Base-by-base conservation (phyloP, 2,113 vertebrate species). In the Elephantulus edwardii region DNA sequence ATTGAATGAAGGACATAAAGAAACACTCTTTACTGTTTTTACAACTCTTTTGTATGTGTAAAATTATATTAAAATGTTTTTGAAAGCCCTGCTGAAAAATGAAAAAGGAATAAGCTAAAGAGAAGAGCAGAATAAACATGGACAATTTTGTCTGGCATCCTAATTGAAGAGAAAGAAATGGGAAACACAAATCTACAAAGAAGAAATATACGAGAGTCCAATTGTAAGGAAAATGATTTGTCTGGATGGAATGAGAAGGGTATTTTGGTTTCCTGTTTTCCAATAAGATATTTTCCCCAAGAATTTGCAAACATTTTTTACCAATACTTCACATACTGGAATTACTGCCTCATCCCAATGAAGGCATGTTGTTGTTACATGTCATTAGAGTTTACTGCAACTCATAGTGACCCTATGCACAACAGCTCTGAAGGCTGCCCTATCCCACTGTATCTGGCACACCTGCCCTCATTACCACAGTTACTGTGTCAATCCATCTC, bases 1-100 rank as follows among this genome's bases (percentile, higher is more conserved):
- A 33, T 19, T 56, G 5, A n/a, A 38, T 48, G 38, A 70, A 35
- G 10, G 7, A 1, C n/a, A 30, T 68, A 68, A 66, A 54, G 17
- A 40, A 64, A 42, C 1, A 75, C n/a, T 38, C 30, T 38, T 4
- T 30, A 80, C 33, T 64, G 68, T 28, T 54, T 87, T 52, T 86
- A 58, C 7, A 91, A 68, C 33, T 62, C 40, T 78, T 93, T 66
- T 44, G 64, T 74, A 86, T 75, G 42, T 70, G 91, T 70, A 77
- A 68, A 84, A 64, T 62, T 87, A 80, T 80, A n/a, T 76, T 52
- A 76, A 19, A 52, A 70, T 58, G n/a, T n/a, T 64, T 17, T 60
- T 20, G 33, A 91, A 93, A 89, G 54, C 50, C 70, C 50, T 77
- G 50, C n/a, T 30, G 54, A 93, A 89, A 54, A 30, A 66, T 16